A percentile compares a stretch with the other conserved stretches of the same genome.
phyloP scores from a whole-genome alignment of 1,140 invertebrate species.

The Bombyx mandarina region DNA sequence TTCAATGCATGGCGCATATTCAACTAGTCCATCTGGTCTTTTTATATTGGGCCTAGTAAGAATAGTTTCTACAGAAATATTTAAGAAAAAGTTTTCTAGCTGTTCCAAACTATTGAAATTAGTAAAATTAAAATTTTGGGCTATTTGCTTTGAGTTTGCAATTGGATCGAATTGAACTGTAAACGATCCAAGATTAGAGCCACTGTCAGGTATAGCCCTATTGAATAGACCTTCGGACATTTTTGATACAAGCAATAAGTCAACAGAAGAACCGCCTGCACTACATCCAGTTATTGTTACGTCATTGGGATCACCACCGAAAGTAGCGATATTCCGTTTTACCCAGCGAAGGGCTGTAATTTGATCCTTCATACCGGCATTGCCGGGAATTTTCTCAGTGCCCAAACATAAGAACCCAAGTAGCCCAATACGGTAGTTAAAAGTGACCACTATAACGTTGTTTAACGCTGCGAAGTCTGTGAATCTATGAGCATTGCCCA shows the following conservation, averaged over 20 bases:
- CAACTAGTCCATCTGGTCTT: conserved; percentile 9
- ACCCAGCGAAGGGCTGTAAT: conserved; percentile 23
- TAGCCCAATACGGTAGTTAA: conserved; percentile 26
- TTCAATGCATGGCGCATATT: conserved; percentile 18
- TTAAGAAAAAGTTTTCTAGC: conserved; percentile 18
- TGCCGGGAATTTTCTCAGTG: conserved; percentile 25
- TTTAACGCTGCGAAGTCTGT: conserved; percentile 14
- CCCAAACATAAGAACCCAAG: conserved; percentile 29
- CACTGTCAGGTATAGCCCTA: conserved; percentile 25
- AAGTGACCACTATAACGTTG: conserved; percentile 20
- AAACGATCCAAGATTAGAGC: conserved; percentile 10
- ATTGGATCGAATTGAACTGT: conserved; percentile 18
- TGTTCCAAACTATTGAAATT: conserved; percentile 10
- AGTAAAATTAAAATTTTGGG: conserved; percentile 4
- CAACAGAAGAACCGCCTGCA: conserved; percentile 16
- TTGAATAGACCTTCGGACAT: conserved; percentile 20
- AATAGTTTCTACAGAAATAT: background rate
- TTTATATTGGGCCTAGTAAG: background rate
- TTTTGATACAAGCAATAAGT: conserved; percentile 20
- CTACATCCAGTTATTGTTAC: conserved; percentile 22
- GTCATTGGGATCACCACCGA: conserved; percentile 30
- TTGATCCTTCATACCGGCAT: conserved; percentile 34
- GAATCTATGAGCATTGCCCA: conserved; percentile 9
- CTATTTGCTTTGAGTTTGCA: conserved; percentile 12
- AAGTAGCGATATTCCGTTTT: conserved; percentile 19